A percentile compares a stretch with the other conserved stretches of the same genome.
Evolutionary conservation across 2,113 vertebrate genomes (phyloP).

Genomic region (Gymnorhina tibicen): DNA sequence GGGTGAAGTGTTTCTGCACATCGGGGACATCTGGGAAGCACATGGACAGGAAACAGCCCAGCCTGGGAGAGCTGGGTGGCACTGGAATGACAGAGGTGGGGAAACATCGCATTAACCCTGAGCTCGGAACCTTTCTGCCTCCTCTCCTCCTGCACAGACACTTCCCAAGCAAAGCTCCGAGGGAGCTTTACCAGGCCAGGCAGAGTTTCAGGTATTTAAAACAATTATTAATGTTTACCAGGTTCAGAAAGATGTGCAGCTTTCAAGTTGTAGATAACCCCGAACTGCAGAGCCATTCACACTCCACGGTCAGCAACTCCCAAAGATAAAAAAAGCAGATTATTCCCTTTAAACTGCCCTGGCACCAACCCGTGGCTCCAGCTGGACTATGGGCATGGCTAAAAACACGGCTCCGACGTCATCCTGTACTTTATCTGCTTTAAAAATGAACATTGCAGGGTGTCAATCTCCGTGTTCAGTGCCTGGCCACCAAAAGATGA

Average conservation of each 20-base stretch:
- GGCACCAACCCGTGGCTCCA: background rate
- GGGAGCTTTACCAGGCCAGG: background rate
- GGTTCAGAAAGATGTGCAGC: background rate
- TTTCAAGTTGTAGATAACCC: background rate
- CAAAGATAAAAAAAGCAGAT: background rate
- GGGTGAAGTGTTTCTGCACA: background rate
- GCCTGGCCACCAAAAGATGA: background rate
- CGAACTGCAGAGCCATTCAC: background rate
- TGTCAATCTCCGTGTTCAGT: background rate
- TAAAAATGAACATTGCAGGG: background rate
- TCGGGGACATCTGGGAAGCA: constrained; percentile 43
- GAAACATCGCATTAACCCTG: background rate
- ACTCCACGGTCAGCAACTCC: background rate
- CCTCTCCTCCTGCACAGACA: background rate
- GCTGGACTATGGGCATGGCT: background rate
- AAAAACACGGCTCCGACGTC: background rate
- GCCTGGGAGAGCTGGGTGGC: background rate
- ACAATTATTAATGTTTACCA: background rate
- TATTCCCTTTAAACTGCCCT: background rate
- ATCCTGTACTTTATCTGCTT: background rate
- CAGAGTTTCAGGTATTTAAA: background rate
- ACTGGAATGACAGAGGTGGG: background rate
- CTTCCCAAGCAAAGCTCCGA: background rate
- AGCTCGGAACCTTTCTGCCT: background rate
- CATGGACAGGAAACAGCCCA: constrained; percentile 25